phyloP scores from a whole-genome alignment of 2,797 vertebrate species.

The Sphenodon punctatus region DNA sequence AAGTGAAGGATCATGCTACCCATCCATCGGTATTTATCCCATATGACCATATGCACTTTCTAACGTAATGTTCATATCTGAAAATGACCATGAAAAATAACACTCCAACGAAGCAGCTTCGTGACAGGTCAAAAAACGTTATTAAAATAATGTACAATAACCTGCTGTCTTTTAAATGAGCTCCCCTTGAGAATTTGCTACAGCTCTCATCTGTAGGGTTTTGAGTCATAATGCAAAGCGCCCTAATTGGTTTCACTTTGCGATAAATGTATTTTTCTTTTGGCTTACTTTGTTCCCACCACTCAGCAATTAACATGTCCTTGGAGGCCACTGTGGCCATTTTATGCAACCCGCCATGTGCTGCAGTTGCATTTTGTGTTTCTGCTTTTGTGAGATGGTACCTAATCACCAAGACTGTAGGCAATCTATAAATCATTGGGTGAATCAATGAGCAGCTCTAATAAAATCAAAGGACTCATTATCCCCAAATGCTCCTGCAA shows the following conservation, averaged over 20 bases:
- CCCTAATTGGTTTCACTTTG: not conserved
- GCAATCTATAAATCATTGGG: slow-evolving; percentile 31
- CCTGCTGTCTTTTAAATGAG: not conserved
- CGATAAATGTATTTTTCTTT: not conserved
- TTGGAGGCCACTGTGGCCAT: slow-evolving; percentile 3
- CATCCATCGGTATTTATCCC: accelerated
- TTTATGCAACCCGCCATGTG: not conserved
- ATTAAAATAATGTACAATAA: accelerated
- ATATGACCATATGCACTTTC: not conserved
- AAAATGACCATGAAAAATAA: not conserved
- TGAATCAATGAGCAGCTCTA: slow-evolving; percentile 21
- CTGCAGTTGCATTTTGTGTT: slow-evolving; percentile 19
- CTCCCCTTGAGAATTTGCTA: not conserved
- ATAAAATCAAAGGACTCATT: slow-evolving; percentile 20
- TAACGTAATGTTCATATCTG: not conserved
- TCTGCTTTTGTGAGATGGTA: slow-evolving; percentile 14
- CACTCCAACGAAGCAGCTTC: not conserved
- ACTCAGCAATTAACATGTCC: not conserved
- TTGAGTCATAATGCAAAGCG: not conserved
- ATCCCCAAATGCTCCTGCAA: not conserved
- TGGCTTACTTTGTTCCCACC: slow-evolving; percentile 34
- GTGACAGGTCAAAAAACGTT: not conserved
- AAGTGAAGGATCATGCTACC: too few species aligned
- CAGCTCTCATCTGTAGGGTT: not conserved
- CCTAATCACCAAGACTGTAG: not conserved